phyloP scores from a whole-genome alignment of 2,888 invertebrate species.

The Marronus borbonicus region DNA sequence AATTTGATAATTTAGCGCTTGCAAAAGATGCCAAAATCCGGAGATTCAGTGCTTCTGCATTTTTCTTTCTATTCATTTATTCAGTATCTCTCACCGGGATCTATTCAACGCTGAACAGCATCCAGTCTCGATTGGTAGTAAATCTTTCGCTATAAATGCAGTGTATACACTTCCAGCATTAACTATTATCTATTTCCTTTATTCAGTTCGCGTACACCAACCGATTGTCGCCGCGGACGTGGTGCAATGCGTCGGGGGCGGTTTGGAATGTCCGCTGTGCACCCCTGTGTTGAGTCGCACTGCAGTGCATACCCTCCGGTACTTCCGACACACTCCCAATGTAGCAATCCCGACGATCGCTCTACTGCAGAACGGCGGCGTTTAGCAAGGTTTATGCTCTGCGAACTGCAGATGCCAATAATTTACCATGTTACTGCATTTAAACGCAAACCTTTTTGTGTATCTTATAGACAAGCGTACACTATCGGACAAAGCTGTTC shows the following conservation, averaged over 20 bases:
- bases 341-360: background rate
- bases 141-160: too few species aligned
- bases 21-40: too few species aligned
- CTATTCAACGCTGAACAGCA: too few species aligned
- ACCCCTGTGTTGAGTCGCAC: conserved; percentile 23
- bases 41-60: too few species aligned
- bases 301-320: conserved; percentile 27
- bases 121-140: too few species aligned
- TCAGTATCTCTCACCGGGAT: too few species aligned
- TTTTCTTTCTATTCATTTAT: too few species aligned
- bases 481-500: background rate
- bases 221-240: conserved; percentile 24
- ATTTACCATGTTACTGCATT: conserved; percentile 39
- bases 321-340: background rate
- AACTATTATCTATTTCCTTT: too few species aligned
- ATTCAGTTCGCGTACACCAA: background rate
- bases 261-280: conserved; percentile 15
- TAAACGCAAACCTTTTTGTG: conserved; percentile 8
- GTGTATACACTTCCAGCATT: too few species aligned
- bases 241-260: conserved; percentile 49
- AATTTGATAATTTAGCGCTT: too few species aligned
- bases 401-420: conserved; percentile 43
- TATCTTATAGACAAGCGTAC: conserved; percentile 7
- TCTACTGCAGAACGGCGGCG: conserved; percentile 28
- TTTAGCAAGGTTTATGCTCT: conserved; percentile 42